A percentile compares a stretch with the other conserved stretches of the same genome.
Evolutionary conservation across 2,888 invertebrate species (phyloP).

Genomic region (Epistrophe eligans): DNA sequence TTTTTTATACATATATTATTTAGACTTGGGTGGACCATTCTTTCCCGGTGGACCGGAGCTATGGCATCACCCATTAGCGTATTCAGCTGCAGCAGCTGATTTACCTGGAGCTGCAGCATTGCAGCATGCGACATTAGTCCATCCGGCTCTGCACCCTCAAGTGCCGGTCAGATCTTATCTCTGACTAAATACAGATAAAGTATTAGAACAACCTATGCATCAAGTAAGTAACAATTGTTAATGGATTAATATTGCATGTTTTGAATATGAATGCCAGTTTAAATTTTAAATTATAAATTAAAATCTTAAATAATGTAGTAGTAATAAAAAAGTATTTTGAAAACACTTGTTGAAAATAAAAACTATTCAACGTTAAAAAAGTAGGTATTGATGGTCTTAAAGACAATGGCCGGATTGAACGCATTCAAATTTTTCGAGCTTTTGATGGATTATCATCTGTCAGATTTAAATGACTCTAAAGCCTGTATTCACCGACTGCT

Average conservation of each 20-base stretch:
- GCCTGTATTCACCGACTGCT: too few relatives aligned
- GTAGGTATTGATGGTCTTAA: too few relatives aligned
- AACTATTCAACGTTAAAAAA: too few relatives aligned
- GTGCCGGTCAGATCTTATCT: constrained; percentile 98
- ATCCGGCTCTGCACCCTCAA: constrained; percentile 98
- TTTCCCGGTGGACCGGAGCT: constrained; percentile 97
- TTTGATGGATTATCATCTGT: too few relatives aligned
- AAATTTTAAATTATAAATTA: neutral
- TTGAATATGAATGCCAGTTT: constrained; percentile 55
- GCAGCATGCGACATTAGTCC: constrained; percentile 95
- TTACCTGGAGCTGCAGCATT: constrained; percentile 91
- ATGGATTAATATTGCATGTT: constrained; percentile 54
- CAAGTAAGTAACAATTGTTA: constrained; percentile 81
- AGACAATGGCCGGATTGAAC: too few relatives aligned
- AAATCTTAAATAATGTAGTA: neutral
- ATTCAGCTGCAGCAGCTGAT: constrained; percentile 91
- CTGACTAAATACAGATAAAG: constrained; percentile 93
- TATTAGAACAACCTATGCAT: constrained; percentile 84
- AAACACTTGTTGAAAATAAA: neutral
- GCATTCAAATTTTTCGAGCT: too few relatives aligned
- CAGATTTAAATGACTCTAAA: too few relatives aligned
- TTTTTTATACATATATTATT: constrained; percentile 78
- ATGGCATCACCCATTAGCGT: constrained; percentile 96
- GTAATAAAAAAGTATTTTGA: neutral
- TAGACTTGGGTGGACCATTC: constrained; percentile 98